Evolutionary conservation across 2,797 vertebrate species (phyloP), one percentile per base, ranked within the genome.

Genomic region (Australoheros facetus): DNA sequence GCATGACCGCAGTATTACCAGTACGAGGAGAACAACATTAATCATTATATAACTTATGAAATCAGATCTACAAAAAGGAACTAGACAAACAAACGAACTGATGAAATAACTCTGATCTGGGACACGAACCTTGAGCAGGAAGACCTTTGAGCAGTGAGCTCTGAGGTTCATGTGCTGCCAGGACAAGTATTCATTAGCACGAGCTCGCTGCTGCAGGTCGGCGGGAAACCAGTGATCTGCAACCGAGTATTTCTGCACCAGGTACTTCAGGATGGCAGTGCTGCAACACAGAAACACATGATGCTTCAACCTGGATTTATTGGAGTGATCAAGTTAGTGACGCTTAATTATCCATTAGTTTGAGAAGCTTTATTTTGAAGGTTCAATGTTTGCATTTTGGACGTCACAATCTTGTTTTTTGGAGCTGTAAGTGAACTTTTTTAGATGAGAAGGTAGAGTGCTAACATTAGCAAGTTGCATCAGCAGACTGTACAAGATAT

Each of bases 141-240:
- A 96, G 5, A 97, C 19, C 91, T 95, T 97, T 69, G 87, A 91
- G 3, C 94, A 96, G 56, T 96, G 93, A 0, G 73, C 39, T 45
- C 96, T 88, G 10, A 96, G 88, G 89, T 88, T 92, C 3, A 73
- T 1, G 7, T 98, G 97, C 86, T 99, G 97, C 98, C 98, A 99
- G 13, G 96, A 94, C 77, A 99, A 92, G 79, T 96, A 99, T 73
- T 99, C 97, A 1, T 98, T 96, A 26, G 97, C 96, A 0, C 88
- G 90, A 0, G 97, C 97, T 2, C 94, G 94, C 5, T 87, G 95
- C 83, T 96, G 95, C 85, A 97, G 87, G 57, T 99, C 97, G 0
- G 96, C 94, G 0, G 98, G 98, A 85, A 97, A 98, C 98, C 98
- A 99, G 93, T 98, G 96, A 19, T 97, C 97, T 0, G 97, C 92